A percentile compares a stretch with the other conserved stretches of the same genome.
Conservation (phyloP, 2,888 invertebrate genomes). For the Lapara coniferarum region DNA sequence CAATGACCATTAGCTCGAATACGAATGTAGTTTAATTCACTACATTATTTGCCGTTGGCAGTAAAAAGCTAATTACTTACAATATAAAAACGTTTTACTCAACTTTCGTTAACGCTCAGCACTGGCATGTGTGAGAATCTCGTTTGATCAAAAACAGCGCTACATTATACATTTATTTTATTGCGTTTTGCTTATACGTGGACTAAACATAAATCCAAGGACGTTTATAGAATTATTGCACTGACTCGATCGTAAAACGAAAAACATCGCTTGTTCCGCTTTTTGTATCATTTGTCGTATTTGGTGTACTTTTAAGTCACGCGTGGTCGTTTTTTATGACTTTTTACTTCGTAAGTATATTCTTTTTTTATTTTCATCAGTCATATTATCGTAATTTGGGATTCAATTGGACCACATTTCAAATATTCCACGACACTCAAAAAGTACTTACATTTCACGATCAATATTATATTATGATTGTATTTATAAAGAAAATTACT, state of each 20-base stretch:
- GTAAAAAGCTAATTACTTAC: neutral
- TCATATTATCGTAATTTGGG: too few relatives aligned
- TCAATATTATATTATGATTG: neutral
- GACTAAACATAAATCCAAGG: slow-evolving; percentile 28
- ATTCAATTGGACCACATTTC: too few relatives aligned
- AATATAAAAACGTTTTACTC: neutral
- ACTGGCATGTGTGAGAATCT: neutral
- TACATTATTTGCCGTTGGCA: too few relatives aligned
- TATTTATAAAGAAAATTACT: neutral
- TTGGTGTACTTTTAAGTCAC: neutral
- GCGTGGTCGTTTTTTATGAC: neutral
- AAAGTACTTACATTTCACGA: too few relatives aligned
- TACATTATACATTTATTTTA: slow-evolving; percentile 29
- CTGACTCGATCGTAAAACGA: slow-evolving; percentile 33
- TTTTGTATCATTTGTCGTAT: slow-evolving; percentile 26
- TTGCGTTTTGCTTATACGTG: slow-evolving; percentile 31
- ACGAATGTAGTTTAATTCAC: too few relatives aligned
- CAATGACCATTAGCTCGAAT: too few relatives aligned
- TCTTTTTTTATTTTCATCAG: too few relatives aligned
- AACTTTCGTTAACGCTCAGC: neutral
- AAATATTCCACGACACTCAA: too few relatives aligned
- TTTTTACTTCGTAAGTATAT: neutral
- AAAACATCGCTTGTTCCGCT: slow-evolving; percentile 27
- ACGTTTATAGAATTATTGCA: slow-evolving; percentile 38
- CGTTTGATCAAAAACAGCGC: slow-evolving; percentile 8